phyloP scores from a whole-genome alignment of 2,797 vertebrate genomes.

The Danio jaintianensis region DNA sequence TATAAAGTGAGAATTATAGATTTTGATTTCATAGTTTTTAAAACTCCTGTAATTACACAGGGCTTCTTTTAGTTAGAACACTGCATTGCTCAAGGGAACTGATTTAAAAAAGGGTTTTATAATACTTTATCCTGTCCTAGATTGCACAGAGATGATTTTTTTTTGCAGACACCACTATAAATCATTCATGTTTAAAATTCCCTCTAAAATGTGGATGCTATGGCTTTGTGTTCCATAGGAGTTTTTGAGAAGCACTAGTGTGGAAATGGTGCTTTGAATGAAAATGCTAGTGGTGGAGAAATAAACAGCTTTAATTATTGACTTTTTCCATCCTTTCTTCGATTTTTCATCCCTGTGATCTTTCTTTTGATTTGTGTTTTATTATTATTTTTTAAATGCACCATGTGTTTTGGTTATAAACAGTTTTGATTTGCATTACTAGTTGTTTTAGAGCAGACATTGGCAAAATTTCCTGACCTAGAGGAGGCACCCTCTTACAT shows the following conservation, averaged over 20 bases:
- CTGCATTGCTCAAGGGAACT: background rate
- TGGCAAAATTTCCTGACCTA: background rate
- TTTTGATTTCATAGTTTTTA: background rate
- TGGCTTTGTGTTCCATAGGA: background rate
- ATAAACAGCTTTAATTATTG: background rate
- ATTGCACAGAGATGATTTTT: background rate
- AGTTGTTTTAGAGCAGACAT: background rate
- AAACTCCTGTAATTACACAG: background rate
- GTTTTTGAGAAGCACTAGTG: background rate
- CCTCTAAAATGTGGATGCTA: background rate
- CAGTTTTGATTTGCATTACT: background rate
- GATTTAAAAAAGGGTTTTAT: too few relatives aligned
- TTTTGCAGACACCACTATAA: slow-evolving; percentile 12
- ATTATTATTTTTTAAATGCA: background rate
- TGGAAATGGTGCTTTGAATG: background rate
- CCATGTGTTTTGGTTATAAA: background rate
- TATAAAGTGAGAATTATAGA: background rate
- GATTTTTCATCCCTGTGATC: background rate
- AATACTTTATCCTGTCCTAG: background rate
- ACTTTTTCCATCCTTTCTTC: background rate
- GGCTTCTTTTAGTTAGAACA: background rate
- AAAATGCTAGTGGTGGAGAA: too few relatives aligned
- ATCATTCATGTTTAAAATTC: slow-evolving; percentile 4
- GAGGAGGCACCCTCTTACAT: too few relatives aligned
- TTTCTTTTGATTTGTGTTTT: background rate